These are phyloP conservation scores for Spizaetus ornatus DNA, from an alignment of 2,113 vertebrate species.

Conservation along the genomic window DNA sequence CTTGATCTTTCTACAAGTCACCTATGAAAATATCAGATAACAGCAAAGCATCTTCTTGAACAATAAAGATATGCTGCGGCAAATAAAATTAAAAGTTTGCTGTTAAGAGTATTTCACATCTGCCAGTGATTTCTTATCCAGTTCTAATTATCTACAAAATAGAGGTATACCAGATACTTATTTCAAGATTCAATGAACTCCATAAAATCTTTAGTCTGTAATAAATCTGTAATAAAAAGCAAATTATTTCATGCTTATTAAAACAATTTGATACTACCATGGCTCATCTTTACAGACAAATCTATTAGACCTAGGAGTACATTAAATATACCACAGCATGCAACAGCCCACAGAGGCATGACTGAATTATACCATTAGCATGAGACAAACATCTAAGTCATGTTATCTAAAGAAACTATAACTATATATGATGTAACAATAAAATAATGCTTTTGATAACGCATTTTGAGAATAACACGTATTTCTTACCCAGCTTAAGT, in stretches of 20 bases:
- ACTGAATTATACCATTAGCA: neutral
- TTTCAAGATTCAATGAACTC: neutral
- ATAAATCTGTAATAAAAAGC: neutral
- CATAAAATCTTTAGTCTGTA: neutral
- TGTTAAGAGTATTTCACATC: neutral
- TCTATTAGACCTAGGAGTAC: neutral
- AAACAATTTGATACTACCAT: neutral
- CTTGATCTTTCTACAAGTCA: neutral
- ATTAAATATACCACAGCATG: neutral
- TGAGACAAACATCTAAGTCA: neutral
- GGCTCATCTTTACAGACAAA: neutral
- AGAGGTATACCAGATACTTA: neutral
- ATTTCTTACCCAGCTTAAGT: neutral
- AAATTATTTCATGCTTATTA: neutral
- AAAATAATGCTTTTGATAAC: neutral
- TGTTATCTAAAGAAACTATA: neutral
- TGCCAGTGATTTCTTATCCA: neutral
- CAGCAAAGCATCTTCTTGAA: neutral
- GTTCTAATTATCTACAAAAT: neutral
- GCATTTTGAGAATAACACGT: neutral
- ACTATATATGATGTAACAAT: neutral
- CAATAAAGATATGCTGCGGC: neutral
- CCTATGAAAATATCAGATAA: neutral
- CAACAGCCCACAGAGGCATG: neutral
- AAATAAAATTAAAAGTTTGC: neutral